Evolutionary conservation across 2,797 vertebrate genomes (phyloP).

Genomic region (Tachyglossus aculeatus): DNA sequence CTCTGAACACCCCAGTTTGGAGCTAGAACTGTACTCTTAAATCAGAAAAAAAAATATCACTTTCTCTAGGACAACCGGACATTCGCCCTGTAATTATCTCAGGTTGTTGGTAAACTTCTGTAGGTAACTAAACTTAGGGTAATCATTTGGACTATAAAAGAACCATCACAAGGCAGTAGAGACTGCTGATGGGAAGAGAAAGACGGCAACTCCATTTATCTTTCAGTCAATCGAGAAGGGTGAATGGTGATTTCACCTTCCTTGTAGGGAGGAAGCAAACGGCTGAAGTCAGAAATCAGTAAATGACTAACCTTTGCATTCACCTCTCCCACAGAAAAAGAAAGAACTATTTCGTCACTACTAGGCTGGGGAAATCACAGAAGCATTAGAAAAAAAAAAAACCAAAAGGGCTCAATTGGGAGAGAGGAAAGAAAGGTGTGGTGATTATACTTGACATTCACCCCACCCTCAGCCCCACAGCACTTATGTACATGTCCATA

Average conservation of each 20-base stretch:
- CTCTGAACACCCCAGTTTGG: too few species aligned
- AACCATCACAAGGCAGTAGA: not conserved
- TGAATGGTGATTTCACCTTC: not conserved
- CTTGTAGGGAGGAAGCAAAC: not conserved
- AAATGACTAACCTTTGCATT: slow-evolving; percentile 14
- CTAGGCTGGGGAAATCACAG: not conserved
- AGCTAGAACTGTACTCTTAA: too few species aligned
- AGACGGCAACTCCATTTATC: not conserved
- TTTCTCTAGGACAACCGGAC: not conserved
- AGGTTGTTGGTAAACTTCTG: slow-evolving; percentile 22
- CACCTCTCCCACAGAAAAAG: not conserved
- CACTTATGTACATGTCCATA: too few species aligned
- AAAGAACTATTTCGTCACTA: slow-evolving; percentile 17
- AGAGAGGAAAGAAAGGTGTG: too few species aligned
- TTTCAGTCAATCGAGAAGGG: slow-evolving; percentile 8
- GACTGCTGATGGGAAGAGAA: slow-evolving; percentile 2
- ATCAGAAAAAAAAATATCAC: too few species aligned
- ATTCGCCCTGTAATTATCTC: slow-evolving; percentile 1
- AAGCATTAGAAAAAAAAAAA: too few species aligned
- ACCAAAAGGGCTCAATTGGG: too few species aligned
- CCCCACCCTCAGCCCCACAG: too few species aligned
- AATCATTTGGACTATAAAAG: slow-evolving; percentile 6
- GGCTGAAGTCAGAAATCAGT: not conserved
- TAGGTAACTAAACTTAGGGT: not conserved
- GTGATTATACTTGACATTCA: too few species aligned